phyloP scores from a whole-genome alignment of 2,888 invertebrate species.

The Phrixothrix hirtus region DNA sequence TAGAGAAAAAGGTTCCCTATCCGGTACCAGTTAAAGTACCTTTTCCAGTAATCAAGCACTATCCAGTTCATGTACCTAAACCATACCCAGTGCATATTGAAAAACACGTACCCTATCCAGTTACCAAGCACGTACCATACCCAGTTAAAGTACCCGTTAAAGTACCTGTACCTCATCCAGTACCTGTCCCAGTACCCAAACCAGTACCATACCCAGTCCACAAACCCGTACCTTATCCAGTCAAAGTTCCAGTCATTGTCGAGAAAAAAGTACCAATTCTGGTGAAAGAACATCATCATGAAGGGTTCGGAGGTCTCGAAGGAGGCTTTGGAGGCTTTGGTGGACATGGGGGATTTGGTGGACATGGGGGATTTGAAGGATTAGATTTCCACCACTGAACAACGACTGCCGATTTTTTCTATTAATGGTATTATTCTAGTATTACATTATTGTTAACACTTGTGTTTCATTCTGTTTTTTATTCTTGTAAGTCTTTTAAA shows the following conservation, averaged over 20 bases:
- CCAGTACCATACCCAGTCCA: conserved; percentile 51
- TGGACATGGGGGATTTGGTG: conserved; percentile 4
- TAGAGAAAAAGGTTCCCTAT: conserved; percentile 69
- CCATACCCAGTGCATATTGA: conserved; percentile 57
- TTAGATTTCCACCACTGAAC: conserved; percentile 17
- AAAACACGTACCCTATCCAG: conserved; percentile 58
- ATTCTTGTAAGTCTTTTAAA: conserved; percentile 5
- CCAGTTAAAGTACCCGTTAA: conserved; percentile 53
- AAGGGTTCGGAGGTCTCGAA: conserved; percentile 6
- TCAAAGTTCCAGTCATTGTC: conserved; percentile 57
- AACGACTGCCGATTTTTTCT: conserved; percentile 10
- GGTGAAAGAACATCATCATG: conserved; percentile 35
- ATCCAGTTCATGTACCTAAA: conserved; percentile 58
- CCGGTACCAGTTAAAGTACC: conserved; percentile 50
- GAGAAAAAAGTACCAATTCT: conserved; percentile 44
- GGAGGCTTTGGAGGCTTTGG: conserved; percentile 29
- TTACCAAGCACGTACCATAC: conserved; percentile 58
- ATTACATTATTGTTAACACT: conserved; percentile 7
- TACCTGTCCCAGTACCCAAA: conserved; percentile 41
- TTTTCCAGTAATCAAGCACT: conserved; percentile 47
- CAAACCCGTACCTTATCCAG: conserved; percentile 53
- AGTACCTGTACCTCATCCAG: conserved; percentile 45
- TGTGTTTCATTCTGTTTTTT: conserved; percentile 10
- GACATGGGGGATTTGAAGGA: conserved; percentile 27
- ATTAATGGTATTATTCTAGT: background rate